Conservation (phyloP, 2,888 invertebrate species). For the Hemicrepidius hirtus region DNA sequence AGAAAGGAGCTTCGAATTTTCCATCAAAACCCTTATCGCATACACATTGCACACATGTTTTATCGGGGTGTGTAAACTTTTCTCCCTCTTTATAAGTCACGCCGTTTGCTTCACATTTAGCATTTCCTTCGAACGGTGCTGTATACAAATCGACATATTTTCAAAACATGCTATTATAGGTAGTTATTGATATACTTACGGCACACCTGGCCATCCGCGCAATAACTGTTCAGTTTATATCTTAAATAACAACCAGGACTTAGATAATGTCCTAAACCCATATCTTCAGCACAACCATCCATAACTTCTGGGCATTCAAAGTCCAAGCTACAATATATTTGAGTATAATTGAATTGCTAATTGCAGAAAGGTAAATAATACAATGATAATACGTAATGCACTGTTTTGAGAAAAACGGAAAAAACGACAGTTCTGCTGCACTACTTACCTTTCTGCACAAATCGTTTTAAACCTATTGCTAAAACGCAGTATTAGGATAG, state of each 20-base stretch:
- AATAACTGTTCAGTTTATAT: conserved; percentile 45
- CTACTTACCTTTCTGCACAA: too few species aligned
- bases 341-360: too few species aligned
- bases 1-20: conserved; percentile 49
- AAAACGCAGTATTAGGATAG: too few species aligned
- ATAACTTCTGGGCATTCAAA: conserved; percentile 55
- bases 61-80: conserved; percentile 44
- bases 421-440: too few species aligned
- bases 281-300: conserved; percentile 58
- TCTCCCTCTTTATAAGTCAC: conserved; percentile 48
- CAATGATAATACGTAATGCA: too few species aligned
- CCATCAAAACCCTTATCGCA: conserved; percentile 55
- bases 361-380: too few species aligned
- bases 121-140: conserved; percentile 43
- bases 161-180: too few species aligned
- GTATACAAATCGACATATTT: too few species aligned
- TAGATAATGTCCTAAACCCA: conserved; percentile 42
- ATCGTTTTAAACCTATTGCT: too few species aligned
- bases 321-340: conserved; percentile 7
- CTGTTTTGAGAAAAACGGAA: too few species aligned
- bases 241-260: conserved; percentile 39
- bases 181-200: conserved; percentile 37
- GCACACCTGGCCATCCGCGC: conserved; percentile 51
- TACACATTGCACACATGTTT: conserved; percentile 54
- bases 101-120: conserved; percentile 48